Conservation (phyloP, 1,140 invertebrate genomes). For the Papilio aristodemus region DNA sequence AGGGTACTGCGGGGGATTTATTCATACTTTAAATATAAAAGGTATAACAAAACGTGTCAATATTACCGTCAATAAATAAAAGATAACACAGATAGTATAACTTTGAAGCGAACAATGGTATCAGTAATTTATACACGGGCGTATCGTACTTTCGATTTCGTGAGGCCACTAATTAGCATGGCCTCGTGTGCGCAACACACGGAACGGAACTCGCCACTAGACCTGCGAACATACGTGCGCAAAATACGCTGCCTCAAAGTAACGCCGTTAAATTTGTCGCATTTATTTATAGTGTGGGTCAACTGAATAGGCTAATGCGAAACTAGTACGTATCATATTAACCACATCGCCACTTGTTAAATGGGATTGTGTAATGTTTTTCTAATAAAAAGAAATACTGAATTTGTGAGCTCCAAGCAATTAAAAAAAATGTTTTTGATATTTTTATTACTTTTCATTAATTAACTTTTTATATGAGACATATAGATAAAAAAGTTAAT, state of each 20-base stretch:
- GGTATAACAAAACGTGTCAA: too few species aligned
- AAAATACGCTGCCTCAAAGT: slow-evolving; percentile 17
- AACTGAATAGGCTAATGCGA: not conserved
- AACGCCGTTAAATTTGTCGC: not conserved
- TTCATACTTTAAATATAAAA: too few species aligned
- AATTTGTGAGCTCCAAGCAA: too few species aligned
- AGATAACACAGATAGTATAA: not conserved
- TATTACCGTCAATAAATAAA: not conserved
- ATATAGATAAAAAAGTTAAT: too few species aligned
- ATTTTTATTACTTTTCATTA: too few species aligned
- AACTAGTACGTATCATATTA: not conserved
- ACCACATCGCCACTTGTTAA: too few species aligned
- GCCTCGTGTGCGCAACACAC: slow-evolving; percentile 68
- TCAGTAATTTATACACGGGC: slow-evolving; percentile 60
- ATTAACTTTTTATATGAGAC: too few species aligned
- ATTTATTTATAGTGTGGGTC: not conserved
- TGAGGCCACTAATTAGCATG: slow-evolving; percentile 74
- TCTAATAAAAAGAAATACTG: too few species aligned
- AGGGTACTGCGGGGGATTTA: too few species aligned
- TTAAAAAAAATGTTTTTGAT: too few species aligned
- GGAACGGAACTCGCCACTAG: slow-evolving; percentile 62
- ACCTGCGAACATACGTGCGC: slow-evolving; percentile 2
- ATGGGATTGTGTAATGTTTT: too few species aligned
- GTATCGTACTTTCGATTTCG: slow-evolving; percentile 75
- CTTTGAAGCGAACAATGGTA: not conserved